Percentiles rank a stretch among this genome's conserved stretches.
These are phyloP conservation scores for Sorex araneus DNA, from an alignment of 2,113 vertebrate genomes.

Conservation along the genomic window DNA sequence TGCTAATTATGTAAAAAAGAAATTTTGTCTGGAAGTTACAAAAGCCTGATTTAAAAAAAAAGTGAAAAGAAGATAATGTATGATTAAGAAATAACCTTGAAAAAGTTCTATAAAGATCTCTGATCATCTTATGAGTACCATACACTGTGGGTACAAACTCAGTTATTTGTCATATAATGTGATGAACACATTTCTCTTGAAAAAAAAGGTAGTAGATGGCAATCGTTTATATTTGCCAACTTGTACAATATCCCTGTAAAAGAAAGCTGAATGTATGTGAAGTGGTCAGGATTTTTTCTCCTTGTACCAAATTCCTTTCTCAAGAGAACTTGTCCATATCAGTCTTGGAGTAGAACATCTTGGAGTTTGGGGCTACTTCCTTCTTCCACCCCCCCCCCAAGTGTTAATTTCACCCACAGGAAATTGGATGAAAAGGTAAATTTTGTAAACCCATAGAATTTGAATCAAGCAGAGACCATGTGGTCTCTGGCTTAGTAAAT, in stretches of 20 bases:
- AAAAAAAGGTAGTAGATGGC: neutral
- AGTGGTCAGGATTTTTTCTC: neutral
- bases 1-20: constrained; percentile 28
- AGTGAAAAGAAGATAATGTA: neutral
- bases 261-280: neutral
- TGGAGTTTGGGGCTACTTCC: neutral
- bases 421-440: neutral
- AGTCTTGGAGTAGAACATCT: neutral
- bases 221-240: too few relatives aligned
- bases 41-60: neutral
- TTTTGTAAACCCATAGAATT: neutral
- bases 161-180: neutral
- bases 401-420: neutral
- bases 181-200: neutral
- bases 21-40: neutral
- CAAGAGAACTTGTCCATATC: neutral
- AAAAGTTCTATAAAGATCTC: neutral
- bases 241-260: neutral
- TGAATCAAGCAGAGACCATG: neutral
- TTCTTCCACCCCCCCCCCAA: too few relatives aligned
- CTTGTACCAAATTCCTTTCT: neutral
- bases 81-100: neutral
- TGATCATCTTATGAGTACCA: neutral
- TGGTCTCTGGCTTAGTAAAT: neutral
- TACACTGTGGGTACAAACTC: neutral